Evolutionary conservation across 2,113 vertebrate genomes (phyloP), one percentile per base, ranked within the genome.

Genomic region (Henicopernis longicauda): DNA sequence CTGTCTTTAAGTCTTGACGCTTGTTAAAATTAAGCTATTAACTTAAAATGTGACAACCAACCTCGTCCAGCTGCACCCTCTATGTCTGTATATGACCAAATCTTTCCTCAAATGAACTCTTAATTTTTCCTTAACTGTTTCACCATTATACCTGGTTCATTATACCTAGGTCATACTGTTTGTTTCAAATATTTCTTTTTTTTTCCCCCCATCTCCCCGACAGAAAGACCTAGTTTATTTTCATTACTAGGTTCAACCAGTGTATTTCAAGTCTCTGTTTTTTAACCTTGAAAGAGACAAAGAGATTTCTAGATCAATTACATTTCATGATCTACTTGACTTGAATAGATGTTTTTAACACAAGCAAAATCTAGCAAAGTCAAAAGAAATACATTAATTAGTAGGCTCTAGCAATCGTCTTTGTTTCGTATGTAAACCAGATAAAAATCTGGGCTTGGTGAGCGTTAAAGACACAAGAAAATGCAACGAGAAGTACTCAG

Each of bases 171-270:
- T 69, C 10, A 40, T 61, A 18, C 2, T 47, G 10, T n/a, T 69
- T 54, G 13, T 47, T 85, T 89, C 19, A 83, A 25, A 13, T 6
- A 44, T 49, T 65, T 78, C 13, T 63, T 45, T n/a, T 3, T 9
- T 54, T 54, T 29, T 3, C 1, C 14, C 15, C 26, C 22, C 11
- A 5, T 29, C 18, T 57, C 57, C 12, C 18, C 5, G 0, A 1
- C 8, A 42, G 34, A 78, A 86, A 74, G 9, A 34, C 2, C 7
- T 36, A 25, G 4, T 45, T 36, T 78, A 9, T 78, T 63, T 91
- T 89, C 57, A 49, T 18, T 14, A 8, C 1, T 44, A 22, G 6
- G 19, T 61, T 67, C 52, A 57, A 49, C 2, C 3, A 19, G 8
- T 4, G 0, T 23, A 52, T 79, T 89, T 82, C 23, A 52, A 63